Evolutionary conservation across 2,888 invertebrate species (phyloP).

Genomic region (Magallana nippona): DNA sequence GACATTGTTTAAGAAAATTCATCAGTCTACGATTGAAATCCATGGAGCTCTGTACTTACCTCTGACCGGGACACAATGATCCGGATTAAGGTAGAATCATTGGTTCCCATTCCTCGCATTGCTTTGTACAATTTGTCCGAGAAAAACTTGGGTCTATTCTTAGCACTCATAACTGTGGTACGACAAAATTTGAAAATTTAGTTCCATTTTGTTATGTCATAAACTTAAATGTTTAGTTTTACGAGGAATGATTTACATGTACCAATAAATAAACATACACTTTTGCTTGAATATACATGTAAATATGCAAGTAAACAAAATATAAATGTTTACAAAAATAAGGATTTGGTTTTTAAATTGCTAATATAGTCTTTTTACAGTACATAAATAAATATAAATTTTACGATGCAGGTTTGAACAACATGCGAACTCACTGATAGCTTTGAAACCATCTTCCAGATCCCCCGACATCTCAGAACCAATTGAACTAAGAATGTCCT

Average conservation of each 20-base stretch:
- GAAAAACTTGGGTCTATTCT: slow-evolving; percentile 75
- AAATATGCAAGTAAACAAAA: neutral
- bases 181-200: too few relatives aligned
- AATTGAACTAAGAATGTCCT: slow-evolving; percentile 70
- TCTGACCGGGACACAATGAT: slow-evolving; percentile 77
- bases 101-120: slow-evolving; percentile 76
- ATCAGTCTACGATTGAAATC: too few relatives aligned
- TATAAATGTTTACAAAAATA: too few relatives aligned
- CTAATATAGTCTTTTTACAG: too few relatives aligned
- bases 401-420: too few relatives aligned
- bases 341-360: too few relatives aligned
- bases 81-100: slow-evolving; percentile 75
- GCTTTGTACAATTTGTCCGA: slow-evolving; percentile 74
- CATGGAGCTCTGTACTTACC: slow-evolving; percentile 54
- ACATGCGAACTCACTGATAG: slow-evolving; percentile 62
- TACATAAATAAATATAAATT: too few relatives aligned
- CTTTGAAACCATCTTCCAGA: slow-evolving; percentile 71
- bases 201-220: too few relatives aligned
- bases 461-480: slow-evolving; percentile 74
- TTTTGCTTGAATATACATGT: neutral
- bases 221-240: too few relatives aligned
- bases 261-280: too few relatives aligned
- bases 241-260: too few relatives aligned
- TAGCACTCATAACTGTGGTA: slow-evolving; percentile 69
- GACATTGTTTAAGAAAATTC: too few relatives aligned